These are phyloP conservation scores for Adelosebastes latens DNA, from an alignment of 2,797 vertebrate species.

Conservation along the genomic window DNA sequence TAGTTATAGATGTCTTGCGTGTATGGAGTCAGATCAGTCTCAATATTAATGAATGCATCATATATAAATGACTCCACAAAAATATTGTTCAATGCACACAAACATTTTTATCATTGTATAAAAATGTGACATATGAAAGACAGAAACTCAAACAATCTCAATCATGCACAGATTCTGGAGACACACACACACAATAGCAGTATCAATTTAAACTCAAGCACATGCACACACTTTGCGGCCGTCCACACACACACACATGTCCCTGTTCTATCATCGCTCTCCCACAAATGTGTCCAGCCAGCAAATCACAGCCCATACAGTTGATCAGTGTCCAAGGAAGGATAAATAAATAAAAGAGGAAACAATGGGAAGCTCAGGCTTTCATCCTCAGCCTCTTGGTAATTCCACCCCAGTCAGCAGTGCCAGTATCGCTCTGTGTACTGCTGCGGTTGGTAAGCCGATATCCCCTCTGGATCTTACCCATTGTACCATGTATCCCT, in stretches of 20 bases:
- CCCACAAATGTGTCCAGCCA: conserved; percentile 16
- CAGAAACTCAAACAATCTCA: neutral
- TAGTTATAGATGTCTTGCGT: neutral
- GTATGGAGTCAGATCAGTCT: too few species aligned
- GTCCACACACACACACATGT: neutral
- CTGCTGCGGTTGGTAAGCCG: conserved; percentile 29
- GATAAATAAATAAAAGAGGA: conserved; percentile 48
- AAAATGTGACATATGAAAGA: too few species aligned
- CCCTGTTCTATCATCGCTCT: conserved; percentile 31
- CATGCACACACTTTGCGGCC: neutral
- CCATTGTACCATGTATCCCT: conserved; percentile 26
- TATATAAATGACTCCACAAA: too few species aligned
- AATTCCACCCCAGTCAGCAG: conserved; percentile 20
- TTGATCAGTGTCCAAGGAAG: conserved; percentile 61
- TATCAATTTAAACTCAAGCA: neutral
- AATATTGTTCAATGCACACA: too few species aligned
- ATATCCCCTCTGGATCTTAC: conserved; percentile 32
- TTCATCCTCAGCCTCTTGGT: conserved; percentile 48
- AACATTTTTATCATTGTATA: too few species aligned
- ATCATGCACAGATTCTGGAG: neutral
- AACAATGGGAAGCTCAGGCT: conserved; percentile 40
- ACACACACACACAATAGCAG: neutral
- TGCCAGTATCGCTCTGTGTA: conserved; percentile 29
- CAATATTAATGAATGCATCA: too few species aligned
- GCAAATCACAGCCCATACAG: conserved; percentile 37